Evolutionary conservation across 2,888 invertebrate species (phyloP).

Genomic region (Azorinus chamasolen): DNA sequence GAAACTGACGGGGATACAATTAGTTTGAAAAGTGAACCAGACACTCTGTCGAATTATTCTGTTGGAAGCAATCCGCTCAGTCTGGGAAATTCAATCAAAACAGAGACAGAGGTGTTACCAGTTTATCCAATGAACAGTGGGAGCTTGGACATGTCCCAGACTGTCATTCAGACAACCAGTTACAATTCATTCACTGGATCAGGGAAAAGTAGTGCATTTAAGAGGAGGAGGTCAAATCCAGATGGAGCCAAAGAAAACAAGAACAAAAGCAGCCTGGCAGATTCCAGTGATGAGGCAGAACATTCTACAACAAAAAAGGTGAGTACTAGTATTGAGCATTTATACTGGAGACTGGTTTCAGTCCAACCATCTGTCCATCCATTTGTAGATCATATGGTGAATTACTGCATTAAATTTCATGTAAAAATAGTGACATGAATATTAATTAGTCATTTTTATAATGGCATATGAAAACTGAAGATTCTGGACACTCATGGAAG

Average conservation of each 20-base stretch:
- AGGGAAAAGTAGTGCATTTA: constrained; percentile 21
- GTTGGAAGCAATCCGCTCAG: constrained; percentile 35
- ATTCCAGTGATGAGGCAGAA: constrained; percentile 3
- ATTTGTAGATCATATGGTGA: no score
- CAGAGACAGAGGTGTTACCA: constrained; percentile 38
- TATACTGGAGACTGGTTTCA: no score
- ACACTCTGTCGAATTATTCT: constrained; percentile 53
- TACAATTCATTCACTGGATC: constrained; percentile 64
- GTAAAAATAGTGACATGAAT: no score
- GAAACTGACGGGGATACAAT: constrained; percentile 42
- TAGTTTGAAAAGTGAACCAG: constrained; percentile 60
- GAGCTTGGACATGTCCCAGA: constrained; percentile 49
- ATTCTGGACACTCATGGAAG: no score
- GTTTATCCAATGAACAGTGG: constrained; percentile 45
- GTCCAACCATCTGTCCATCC: no score
- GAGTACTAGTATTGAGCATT: not conserved
- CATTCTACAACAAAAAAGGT: constrained; percentile 30
- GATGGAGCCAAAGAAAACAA: constrained; percentile 36
- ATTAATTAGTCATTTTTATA: no score
- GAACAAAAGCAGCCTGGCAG: not conserved
- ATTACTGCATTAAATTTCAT: no score
- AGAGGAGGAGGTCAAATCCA: constrained; percentile 39
- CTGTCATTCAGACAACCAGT: constrained; percentile 68
- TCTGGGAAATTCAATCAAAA: constrained; percentile 8
- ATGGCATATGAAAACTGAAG: no score